These are phyloP conservation scores for Pipra filicauda DNA, from an alignment of 2,113 vertebrate species.

Conservation along the genomic window DNA sequence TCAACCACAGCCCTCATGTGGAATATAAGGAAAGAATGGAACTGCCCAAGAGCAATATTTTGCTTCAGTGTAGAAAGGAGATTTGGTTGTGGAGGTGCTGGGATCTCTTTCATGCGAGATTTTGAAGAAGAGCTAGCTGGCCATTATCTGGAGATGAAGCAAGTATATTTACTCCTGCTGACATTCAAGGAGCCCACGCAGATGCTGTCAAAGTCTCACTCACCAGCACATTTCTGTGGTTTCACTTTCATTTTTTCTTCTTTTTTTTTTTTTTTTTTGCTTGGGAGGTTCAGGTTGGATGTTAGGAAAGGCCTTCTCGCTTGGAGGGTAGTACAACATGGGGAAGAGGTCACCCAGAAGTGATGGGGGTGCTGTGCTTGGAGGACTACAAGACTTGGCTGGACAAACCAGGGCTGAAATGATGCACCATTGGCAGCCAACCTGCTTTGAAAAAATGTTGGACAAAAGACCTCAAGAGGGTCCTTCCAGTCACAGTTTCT, in stretches of 20 bases:
- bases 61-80: background rate
- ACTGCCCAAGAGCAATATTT: background rate
- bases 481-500: background rate
- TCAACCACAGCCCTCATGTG: rapidly evolving
- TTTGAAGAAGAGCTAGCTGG: background rate
- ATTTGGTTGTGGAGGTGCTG: background rate
- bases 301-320: background rate
- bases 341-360: background rate
- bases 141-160: background rate
- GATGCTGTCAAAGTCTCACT: background rate
- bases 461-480: background rate
- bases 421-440: background rate
- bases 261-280: background rate
- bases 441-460: background rate
- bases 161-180: background rate
- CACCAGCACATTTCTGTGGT: background rate
- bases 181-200: background rate
- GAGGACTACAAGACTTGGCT: background rate
- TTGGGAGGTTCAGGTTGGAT: background rate
- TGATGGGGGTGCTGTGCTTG: background rate
- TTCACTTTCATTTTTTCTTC: background rate
- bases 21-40: background rate
- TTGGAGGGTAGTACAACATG: background rate
- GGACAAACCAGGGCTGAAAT: background rate
- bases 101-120: background rate